phyloP scores from a whole-genome alignment of 2,797 vertebrate species.

The Pitangus sulphuratus region DNA sequence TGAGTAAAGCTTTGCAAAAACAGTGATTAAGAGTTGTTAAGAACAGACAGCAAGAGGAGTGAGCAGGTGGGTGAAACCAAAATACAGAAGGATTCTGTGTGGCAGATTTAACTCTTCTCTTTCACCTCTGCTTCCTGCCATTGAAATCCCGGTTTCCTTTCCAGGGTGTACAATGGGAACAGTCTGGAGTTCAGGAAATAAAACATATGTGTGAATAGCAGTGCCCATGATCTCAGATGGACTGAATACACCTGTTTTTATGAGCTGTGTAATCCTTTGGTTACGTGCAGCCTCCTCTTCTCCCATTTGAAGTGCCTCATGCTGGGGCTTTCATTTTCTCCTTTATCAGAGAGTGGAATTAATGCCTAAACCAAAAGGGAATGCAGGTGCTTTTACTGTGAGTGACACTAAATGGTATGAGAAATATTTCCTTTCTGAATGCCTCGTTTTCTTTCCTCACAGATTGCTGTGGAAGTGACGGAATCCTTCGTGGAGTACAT shows the following conservation, averaged over 20 bases:
- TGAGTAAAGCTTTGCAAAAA: constrained; percentile 72
- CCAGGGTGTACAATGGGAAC: background rate
- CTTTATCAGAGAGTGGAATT: background rate
- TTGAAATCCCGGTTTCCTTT: background rate
- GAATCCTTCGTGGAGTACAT: constrained; percentile 97
- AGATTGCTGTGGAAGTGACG: constrained; percentile 97
- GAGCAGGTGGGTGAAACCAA: background rate
- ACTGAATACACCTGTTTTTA: background rate
- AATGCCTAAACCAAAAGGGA: background rate
- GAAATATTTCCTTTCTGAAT: background rate
- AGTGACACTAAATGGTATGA: background rate
- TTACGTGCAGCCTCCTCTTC: background rate
- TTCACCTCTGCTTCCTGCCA: background rate
- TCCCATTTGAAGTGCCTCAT: background rate
- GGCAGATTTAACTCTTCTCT: background rate
- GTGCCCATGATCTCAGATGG: background rate
- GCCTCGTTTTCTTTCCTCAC: background rate
- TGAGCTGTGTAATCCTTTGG: background rate
- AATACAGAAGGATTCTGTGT: background rate
- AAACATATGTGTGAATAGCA: background rate
- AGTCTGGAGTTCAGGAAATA: background rate
- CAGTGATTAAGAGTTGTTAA: background rate
- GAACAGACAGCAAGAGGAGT: background rate
- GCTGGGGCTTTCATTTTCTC: background rate
- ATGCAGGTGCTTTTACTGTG: background rate